phyloP scores from a whole-genome alignment of 2,797 vertebrate species.

The Sylvia borin region DNA sequence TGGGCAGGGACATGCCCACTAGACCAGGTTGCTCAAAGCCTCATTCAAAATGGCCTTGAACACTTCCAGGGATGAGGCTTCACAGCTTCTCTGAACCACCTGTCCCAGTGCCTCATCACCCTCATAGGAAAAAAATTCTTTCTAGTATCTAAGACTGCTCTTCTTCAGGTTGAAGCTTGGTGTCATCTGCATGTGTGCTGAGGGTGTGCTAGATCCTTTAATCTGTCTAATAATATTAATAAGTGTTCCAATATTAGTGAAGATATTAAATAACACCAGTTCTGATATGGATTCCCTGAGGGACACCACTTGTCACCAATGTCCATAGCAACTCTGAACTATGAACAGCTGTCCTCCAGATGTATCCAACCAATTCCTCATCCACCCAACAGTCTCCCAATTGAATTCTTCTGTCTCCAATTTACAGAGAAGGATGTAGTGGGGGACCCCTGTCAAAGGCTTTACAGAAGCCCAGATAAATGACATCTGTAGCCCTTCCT shows the following conservation, averaged over 20 bases:
- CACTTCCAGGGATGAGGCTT: neutral
- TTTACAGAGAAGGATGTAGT: neutral
- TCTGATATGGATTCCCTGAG: neutral
- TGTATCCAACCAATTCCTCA: neutral
- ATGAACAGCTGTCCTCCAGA: neutral
- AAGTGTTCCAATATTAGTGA: neutral
- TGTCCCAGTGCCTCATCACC: too few species aligned
- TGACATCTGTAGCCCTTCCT: neutral
- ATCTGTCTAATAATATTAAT: neutral
- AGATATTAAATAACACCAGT: neutral
- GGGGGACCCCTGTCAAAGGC: accelerated
- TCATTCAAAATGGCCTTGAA: neutral
- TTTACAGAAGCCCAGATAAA: neutral
- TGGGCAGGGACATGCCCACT: neutral
- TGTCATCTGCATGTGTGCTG: neutral
- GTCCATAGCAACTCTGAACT: neutral
- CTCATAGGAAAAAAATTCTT: neutral
- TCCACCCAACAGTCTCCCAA: neutral
- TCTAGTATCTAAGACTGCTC: neutral
- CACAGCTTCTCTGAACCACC: too few species aligned
- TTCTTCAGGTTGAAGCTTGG: neutral
- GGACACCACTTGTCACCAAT: neutral
- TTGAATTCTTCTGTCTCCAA: neutral
- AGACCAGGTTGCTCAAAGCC: neutral
- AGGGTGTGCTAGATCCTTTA: neutral